Conservation (phyloP, 2,797 vertebrate species). For the Enteromius radiatus region DNA sequence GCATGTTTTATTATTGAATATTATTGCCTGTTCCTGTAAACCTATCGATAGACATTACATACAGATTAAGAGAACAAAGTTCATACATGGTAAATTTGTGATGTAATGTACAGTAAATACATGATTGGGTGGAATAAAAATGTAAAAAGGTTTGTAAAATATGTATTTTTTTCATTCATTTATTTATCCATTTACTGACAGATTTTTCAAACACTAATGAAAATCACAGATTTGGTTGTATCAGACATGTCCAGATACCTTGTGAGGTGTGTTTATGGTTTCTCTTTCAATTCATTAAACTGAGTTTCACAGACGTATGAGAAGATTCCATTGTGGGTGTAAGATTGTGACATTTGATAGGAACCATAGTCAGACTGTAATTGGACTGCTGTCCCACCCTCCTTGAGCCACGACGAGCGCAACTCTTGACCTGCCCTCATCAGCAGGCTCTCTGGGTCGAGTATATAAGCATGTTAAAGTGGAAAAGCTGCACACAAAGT, state of each 20-base stretch:
- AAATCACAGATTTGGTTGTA: not conserved
- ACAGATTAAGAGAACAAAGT: not conserved
- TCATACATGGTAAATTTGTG: not conserved
- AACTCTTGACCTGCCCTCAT: conserved; percentile 10
- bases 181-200: not conserved
- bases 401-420: not conserved
- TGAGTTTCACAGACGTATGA: not conserved
- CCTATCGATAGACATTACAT: not conserved
- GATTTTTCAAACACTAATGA: not conserved
- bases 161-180: not conserved
- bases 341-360: conserved; percentile 30
- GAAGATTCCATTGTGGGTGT: not conserved
- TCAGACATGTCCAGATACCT: not conserved
- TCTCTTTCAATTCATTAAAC: not conserved
- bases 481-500: not conserved
- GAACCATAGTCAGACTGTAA: not conserved
- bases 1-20: too few species aligned
- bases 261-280: not conserved
- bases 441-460: not conserved
- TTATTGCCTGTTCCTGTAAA: not conserved
- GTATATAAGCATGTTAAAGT: conserved; percentile 25
- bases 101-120: not conserved
- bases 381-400: conserved; percentile 6
- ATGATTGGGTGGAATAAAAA: not conserved
- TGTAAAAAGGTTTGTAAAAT: not conserved